phyloP scores from a whole-genome alignment of 2,113 vertebrate species.

The Lontra canadensis region DNA sequence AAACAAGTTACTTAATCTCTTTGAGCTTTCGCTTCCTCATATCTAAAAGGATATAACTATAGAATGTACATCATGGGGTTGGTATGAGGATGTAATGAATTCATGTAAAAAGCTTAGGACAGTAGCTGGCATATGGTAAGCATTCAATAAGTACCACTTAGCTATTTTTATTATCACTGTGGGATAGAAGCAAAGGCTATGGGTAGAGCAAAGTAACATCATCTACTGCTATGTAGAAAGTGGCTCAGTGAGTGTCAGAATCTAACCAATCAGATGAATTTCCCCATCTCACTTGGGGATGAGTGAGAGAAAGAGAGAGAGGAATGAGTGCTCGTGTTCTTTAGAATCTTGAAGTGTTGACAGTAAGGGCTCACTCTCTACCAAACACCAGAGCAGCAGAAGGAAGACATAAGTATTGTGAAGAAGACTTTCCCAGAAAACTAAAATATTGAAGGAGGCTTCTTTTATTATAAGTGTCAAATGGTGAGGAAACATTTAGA shows the following conservation, averaged over 20 bases:
- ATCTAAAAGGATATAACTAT: not conserved
- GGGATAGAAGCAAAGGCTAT: not conserved
- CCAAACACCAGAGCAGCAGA: not conserved
- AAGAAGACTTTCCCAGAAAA: not conserved
- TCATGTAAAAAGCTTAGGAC: not conserved
- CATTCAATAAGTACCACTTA: not conserved
- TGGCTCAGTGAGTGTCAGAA: not conserved
- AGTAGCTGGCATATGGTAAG: not conserved
- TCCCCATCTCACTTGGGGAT: not conserved
- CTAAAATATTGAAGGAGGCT: not conserved
- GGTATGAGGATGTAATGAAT: not conserved
- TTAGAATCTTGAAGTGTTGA: not conserved
- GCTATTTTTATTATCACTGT: not conserved
- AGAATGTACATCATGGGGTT: not conserved
- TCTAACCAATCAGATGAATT: not conserved
- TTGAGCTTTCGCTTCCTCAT: not conserved
- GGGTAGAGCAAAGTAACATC: not conserved
- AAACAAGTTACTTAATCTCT: not conserved
- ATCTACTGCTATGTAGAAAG: not conserved
- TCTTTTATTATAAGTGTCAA: not conserved
- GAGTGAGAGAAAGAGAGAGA: not conserved
- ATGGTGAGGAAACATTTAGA: not conserved
- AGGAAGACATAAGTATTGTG: not conserved
- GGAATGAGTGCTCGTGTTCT: not conserved
- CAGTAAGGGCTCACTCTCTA: not conserved